Base-by-base conservation (phyloP, 1,140 invertebrate genomes). In the Lutraria rhynchaena region DNA sequence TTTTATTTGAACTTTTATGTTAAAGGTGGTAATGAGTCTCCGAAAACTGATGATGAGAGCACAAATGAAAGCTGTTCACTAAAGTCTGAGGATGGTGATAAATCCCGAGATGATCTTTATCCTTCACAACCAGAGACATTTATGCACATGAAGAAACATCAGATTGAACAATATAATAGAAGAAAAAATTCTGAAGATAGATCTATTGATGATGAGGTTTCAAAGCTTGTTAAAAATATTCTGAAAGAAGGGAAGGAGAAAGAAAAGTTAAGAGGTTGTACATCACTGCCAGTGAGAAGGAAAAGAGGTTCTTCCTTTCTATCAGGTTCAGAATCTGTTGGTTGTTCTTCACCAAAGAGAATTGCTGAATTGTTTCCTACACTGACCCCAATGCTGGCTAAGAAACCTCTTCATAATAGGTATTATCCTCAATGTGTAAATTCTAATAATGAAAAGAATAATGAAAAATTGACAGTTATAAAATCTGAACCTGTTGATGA, bases 171-270 rank as follows among this genome's bases (percentile, higher is more conserved):
- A 27, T 67, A 46, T 49, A 67, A 67, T 49, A 17, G 63, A 3
- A 29, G 24, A 15, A 67, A 46, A 46, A 41, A 67, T 49, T 27
- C 41, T 15, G 63, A 46, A n/a, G 74, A 77, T 27, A 77, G n/a
- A 46, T 19, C 44, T 37, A 46, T 77, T 49, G 76, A 80, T 22
- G 53, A 80, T 44, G 67, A 63, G 17, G 76, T 80, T 3, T 80
- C 76, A 4, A 29, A 33, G 49, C 27, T 80, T 0, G 76, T 70
- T 24, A 65, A 60, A 33, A 69, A 70, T 24, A 80, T 80, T 44
- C 41, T 80, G 15, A 65, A 33, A 4, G 76, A 80, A 49, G 29
- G 44, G 31, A 53, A 70, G 35, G 53, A 58, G 37, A 69, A 67
- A 17, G 76, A 80, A 41, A 58, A 35, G 33, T 17, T 53, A 31